A percentile compares a stretch with the other conserved stretches of the same genome.
phyloP scores from a whole-genome alignment of 2,113 vertebrate species.

The Rhagologus leucostigma region DNA sequence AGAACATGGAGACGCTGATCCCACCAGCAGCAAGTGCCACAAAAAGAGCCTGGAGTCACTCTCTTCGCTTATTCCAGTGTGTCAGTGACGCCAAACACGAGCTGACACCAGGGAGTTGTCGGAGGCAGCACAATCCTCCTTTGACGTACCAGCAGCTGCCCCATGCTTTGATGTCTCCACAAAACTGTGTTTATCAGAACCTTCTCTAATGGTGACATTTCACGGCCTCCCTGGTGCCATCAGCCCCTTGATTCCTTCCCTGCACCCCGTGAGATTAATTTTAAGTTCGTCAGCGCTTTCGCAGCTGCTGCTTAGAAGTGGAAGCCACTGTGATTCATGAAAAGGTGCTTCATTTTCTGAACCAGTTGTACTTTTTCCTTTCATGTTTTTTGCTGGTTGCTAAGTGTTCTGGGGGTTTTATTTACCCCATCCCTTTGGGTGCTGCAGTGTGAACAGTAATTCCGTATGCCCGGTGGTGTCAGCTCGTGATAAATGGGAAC shows the following conservation, averaged over 20 bases:
- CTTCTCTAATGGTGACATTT: background rate
- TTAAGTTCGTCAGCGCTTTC: background rate
- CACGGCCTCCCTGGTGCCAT: background rate
- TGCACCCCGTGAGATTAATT: background rate
- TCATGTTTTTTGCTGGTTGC: background rate
- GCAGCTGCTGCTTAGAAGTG: background rate
- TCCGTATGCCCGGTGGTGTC: background rate
- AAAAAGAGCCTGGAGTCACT: background rate
- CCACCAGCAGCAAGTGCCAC: background rate
- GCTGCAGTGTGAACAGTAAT: background rate
- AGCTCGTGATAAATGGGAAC: constrained; percentile 47
- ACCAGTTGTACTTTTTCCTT: background rate
- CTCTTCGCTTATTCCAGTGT: background rate
- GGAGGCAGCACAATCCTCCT: constrained; percentile 10
- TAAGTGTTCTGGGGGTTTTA: background rate
- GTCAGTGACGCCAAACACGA: constrained; percentile 34
- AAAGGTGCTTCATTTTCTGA: background rate
- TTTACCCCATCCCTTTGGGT: background rate
- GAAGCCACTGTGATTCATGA: background rate
- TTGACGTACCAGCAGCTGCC: constrained; percentile 31
- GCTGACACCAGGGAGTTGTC: constrained; percentile 35
- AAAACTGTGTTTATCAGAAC: background rate
- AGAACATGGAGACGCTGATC: background rate
- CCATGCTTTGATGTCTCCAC: constrained; percentile 2
- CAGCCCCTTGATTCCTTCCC: background rate